Conservation (phyloP, 2,797 vertebrate genomes). For the Brachymystax lenok region DNA sequence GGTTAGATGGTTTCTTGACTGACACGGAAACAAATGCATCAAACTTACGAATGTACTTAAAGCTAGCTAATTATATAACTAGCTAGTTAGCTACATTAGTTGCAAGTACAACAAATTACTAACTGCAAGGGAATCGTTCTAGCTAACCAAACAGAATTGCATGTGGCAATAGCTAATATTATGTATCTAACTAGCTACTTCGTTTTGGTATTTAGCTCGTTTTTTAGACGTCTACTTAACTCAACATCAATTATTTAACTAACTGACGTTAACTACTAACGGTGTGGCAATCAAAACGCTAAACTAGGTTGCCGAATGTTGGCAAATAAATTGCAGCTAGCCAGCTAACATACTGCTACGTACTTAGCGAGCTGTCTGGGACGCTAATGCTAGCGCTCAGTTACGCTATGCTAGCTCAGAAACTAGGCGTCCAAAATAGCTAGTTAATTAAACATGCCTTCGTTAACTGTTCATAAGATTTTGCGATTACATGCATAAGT, state of each 20-base stretch:
- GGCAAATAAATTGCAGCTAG: not conserved
- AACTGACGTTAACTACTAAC: not conserved
- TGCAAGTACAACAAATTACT: not conserved
- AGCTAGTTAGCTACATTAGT: slow-evolving; percentile 6
- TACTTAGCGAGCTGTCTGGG: not conserved
- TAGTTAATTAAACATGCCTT: not conserved
- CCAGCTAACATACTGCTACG: not conserved
- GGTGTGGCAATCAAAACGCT: not conserved
- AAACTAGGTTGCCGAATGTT: not conserved
- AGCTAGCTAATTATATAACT: slow-evolving; percentile 8
- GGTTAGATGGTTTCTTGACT: not conserved
- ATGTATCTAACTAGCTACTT: not conserved
- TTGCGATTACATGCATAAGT: not conserved
- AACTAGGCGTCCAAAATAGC: not conserved
- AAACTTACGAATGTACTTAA: not conserved
- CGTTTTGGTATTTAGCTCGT: slow-evolving; percentile 23
- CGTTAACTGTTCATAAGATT: not conserved
- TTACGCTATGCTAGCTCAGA: not conserved
- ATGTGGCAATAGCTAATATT: slow-evolving; percentile 27
- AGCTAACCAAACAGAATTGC: slow-evolving; percentile 36
- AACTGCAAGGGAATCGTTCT: not conserved
- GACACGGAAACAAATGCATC: not conserved
- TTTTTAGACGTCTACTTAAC: not conserved
- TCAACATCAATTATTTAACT: not conserved
- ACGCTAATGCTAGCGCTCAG: not conserved